A percentile compares a stretch with the other conserved stretches of the same genome.
These are phyloP conservation scores for Coendou prehensilis DNA, from an alignment of 2,797 vertebrate species.

Conservation along the genomic window DNA sequence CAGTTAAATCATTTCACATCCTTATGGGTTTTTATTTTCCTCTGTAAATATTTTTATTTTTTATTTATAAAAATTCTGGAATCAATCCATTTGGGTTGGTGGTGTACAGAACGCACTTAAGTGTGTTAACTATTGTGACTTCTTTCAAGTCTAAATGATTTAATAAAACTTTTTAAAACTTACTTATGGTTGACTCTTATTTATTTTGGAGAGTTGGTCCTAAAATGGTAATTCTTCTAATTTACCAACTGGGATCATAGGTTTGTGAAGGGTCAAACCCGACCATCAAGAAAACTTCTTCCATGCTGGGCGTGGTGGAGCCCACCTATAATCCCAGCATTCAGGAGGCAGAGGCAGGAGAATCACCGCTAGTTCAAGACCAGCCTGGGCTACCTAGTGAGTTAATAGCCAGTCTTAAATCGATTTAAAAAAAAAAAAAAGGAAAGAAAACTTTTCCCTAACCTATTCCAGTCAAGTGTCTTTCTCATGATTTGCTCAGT, in stretches of 20 bases:
- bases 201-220: slow-evolving; percentile 28
- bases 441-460: background rate
- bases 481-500: background rate
- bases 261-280: background rate
- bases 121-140: slow-evolving; percentile 98
- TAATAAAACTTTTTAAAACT: slow-evolving; percentile 96
- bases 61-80: slow-evolving; percentile 95
- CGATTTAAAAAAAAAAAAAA: background rate
- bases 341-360: background rate
- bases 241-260: background rate
- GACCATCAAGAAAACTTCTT: background rate
- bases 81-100: slow-evolving; percentile 99
- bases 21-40: slow-evolving; percentile 88
- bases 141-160: slow-evolving; percentile 99
- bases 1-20: slow-evolving; percentile 87
- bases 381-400: background rate
- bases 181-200: slow-evolving; percentile 84
- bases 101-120: slow-evolving; percentile 94
- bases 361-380: background rate
- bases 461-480: background rate
- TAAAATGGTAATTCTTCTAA: background rate
- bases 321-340: background rate
- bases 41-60: slow-evolving; percentile 98
- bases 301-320: background rate
- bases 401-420: background rate